These are phyloP conservation scores for Gonioctena quinquepunctata DNA, from an alignment of 1,140 invertebrate species.

Conservation along the genomic window DNA sequence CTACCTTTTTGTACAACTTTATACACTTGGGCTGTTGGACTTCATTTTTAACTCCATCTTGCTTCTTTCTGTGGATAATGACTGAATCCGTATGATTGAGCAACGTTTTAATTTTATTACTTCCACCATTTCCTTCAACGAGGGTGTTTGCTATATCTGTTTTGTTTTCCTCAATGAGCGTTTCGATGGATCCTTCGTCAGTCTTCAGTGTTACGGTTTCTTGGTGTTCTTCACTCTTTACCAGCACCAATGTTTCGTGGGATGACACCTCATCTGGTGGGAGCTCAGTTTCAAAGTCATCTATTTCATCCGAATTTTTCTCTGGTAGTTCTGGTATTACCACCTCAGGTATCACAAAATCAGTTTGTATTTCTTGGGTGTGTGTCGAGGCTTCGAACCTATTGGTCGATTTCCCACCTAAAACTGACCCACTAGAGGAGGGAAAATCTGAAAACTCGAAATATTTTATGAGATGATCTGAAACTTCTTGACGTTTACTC, in stretches of 20 bases:
- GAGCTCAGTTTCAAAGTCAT: too few species aligned
- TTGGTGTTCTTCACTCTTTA: neutral
- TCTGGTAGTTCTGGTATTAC: neutral
- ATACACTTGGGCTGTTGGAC: conserved; percentile 45
- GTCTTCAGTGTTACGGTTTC: neutral
- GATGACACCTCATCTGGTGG: too few species aligned
- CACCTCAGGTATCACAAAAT: neutral
- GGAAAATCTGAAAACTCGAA: neutral
- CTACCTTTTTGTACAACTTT: conserved; percentile 35
- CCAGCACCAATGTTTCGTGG: neutral
- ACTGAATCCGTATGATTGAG: conserved; percentile 42
- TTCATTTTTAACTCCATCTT: conserved; percentile 29
- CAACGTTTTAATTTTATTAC: too few species aligned
- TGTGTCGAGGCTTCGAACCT: neutral
- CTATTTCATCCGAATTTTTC: neutral
- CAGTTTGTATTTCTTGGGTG: conserved; percentile 37
- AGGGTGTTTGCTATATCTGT: too few species aligned
- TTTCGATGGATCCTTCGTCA: neutral
- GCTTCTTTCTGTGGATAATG: conserved; percentile 35
- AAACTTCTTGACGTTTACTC: neutral
- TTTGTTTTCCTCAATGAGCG: too few species aligned
- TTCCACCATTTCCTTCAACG: too few species aligned
- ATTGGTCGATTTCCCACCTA: neutral
- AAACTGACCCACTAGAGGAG: neutral
- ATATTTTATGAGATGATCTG: conserved; percentile 1